Evolutionary conservation across 2,797 vertebrate species (phyloP).

Genomic region (Crenuchus spilurus): DNA sequence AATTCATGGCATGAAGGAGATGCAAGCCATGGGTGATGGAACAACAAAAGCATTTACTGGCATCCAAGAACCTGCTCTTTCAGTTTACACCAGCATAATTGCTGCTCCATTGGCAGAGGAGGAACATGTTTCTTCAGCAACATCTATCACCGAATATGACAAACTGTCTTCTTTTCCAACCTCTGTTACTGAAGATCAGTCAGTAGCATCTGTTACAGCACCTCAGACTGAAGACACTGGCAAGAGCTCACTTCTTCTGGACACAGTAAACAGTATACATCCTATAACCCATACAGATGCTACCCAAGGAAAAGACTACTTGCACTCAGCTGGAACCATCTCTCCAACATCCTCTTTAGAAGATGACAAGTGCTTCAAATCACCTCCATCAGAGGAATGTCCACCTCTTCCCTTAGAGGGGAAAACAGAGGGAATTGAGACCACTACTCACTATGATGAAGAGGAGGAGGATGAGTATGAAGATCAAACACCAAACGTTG

Average conservation of each 20-base stretch:
- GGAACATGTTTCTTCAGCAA: constrained; percentile 95
- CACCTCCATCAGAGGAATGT: constrained; percentile 86
- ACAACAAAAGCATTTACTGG: constrained; percentile 78
- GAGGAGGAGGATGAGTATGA: constrained; percentile 82
- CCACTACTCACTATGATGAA: constrained; percentile 66
- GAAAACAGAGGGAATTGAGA: constrained; percentile 67
- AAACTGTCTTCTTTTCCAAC: constrained; percentile 94
- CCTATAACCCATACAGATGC: constrained; percentile 82
- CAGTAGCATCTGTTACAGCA: constrained; percentile 84
- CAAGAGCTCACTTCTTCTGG: constrained; percentile 83
- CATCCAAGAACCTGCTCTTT: constrained; percentile 83
- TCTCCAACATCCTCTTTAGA: constrained; percentile 96
- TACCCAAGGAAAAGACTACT: constrained; percentile 84
- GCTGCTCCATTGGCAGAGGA: constrained; percentile 96
- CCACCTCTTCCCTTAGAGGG: constrained; percentile 76
- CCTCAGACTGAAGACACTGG: constrained; percentile 88
- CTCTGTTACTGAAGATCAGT: constrained; percentile 95
- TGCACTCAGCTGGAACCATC: constrained; percentile 90
- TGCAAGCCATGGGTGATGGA: constrained; percentile 76
- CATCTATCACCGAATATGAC: constrained; percentile 97
- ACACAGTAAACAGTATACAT: constrained; percentile 82
- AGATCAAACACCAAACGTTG: constrained; percentile 82
- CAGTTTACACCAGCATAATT: constrained; percentile 90
- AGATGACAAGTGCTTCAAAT: constrained; percentile 91
- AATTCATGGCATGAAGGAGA: constrained; percentile 81